phyloP scores from a whole-genome alignment of 2,113 vertebrate genomes.

The Bubo blakistoni region DNA sequence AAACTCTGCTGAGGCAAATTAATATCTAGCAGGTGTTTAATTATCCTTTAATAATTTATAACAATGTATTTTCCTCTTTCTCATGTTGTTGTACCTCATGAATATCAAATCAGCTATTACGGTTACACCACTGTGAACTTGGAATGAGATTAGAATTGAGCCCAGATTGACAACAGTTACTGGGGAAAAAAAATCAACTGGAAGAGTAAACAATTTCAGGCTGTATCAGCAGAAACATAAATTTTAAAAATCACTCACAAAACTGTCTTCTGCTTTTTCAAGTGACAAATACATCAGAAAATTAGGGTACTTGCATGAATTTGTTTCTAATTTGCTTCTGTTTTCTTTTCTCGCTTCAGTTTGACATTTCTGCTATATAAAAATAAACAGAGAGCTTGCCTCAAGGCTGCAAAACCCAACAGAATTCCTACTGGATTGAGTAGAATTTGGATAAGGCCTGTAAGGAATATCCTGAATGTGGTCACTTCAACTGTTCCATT shows the following conservation, averaged over 20 bases:
- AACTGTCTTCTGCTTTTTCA: neutral
- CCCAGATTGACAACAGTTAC: neutral
- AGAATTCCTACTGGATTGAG: neutral
- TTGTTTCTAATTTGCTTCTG: neutral
- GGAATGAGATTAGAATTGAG: neutral
- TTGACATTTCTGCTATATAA: neutral
- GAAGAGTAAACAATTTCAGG: neutral
- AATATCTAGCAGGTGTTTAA: constrained; percentile 3
- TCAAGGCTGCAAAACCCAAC: neutral
- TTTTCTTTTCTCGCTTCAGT: neutral
- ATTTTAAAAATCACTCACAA: neutral
- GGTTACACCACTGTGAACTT: neutral
- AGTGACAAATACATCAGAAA: neutral
- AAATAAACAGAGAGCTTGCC: neutral
- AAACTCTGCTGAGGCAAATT: neutral
- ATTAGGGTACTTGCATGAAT: neutral
- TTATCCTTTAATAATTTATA: constrained; percentile 14
- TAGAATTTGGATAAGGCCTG: neutral
- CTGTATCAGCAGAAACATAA: neutral
- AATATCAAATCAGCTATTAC: neutral
- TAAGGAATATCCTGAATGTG: neutral
- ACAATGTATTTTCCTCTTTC: neutral
- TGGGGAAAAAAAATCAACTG: neutral
- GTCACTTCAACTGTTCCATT: neutral
- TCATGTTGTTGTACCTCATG: neutral